Conservation (phyloP, 2,113 vertebrate species). For the Serilophus lunatus region DNA sequence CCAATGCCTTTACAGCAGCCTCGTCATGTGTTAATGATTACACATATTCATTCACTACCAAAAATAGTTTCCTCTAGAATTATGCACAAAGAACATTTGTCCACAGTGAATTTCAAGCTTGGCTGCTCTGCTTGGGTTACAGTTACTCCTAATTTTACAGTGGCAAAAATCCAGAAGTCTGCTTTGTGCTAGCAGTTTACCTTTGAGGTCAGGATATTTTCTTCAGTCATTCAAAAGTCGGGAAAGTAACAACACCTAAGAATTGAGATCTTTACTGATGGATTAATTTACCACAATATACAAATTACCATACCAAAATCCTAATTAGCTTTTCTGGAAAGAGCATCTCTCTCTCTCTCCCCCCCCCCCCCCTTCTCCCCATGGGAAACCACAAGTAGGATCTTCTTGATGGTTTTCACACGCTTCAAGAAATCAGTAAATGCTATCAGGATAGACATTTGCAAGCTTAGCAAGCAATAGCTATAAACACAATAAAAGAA, state of each 20-base stretch:
- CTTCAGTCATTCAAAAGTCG: not conserved
- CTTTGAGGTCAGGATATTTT: not conserved
- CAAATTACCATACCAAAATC: not conserved
- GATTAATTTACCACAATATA: not conserved
- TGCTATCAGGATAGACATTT: not conserved
- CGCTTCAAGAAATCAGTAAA: not conserved
- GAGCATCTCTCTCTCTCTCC: not conserved
- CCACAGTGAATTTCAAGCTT: slow-evolving; percentile 48
- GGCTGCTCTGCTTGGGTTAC: slow-evolving; percentile 47
- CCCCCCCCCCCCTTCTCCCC: not conserved
- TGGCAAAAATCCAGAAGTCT: slow-evolving; percentile 54
- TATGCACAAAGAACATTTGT: slow-evolving; percentile 66
- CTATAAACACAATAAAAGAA: not conserved
- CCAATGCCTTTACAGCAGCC: not conserved
- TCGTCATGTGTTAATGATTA: slow-evolving; percentile 60
- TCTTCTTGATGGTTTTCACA: not conserved
- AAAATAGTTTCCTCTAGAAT: slow-evolving; percentile 61
- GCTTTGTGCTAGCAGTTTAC: slow-evolving; percentile 32
- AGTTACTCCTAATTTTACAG: slow-evolving; percentile 53
- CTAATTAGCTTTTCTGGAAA: not conserved
- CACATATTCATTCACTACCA: slow-evolving; percentile 55
- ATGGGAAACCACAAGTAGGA: not conserved
- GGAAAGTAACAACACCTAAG: slow-evolving; percentile 2
- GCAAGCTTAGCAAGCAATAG: not conserved
- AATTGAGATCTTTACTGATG: not conserved